Evolutionary conservation across 2,888 invertebrate species (phyloP), one percentile per base, ranked within the genome.

Genomic region (Gerris lacustris): DNA sequence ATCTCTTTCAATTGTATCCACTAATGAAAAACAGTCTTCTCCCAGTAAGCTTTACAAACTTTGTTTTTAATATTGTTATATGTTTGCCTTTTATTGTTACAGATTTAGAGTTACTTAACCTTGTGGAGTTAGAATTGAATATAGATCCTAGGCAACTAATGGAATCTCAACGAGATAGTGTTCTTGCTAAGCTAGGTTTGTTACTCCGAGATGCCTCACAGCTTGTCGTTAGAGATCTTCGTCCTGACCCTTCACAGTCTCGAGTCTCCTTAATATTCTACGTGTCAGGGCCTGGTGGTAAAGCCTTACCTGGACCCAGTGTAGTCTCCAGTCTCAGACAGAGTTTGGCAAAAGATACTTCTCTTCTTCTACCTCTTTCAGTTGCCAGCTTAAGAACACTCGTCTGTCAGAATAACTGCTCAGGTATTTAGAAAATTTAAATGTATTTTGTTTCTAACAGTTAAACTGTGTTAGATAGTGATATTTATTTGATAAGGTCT

Each of bases 361-460:
- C 87, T 5, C 86, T 87, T 17, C 84, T 91, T 15, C 80, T 92
- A 64, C 87, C 87, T 79, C 83, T 89, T 74, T 87, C 88, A n/a
- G 88, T 92, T 55, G 85, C 88, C 43, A 86, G 86, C 75, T 85
- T 95, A 70, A 90, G 94, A 77, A 92, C 95, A 2, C 85, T 87
- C 55, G 86, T 94, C 71, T 96, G 96, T 79, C 94, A 96, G 78
- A 94, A 94, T 82, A 85, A 91, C 80, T 96, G 96, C 82, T 95
- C 95, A 63, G 90, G 90, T 67, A 77, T 68, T 9, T 55, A 11
- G 55, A 55, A 55, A 55, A 55, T 55, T 9, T 55, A 4, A 5
- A 70, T 69, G 9, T 67, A 15, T 63, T 6, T 47, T 44, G 44
- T 43, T 64, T 64, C 43, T 9, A 64, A 31, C 9, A 9, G 9